Evolutionary conservation across 2,888 invertebrate species (phyloP), one percentile per base, ranked within the genome.

Genomic region (Eilema caniola): DNA sequence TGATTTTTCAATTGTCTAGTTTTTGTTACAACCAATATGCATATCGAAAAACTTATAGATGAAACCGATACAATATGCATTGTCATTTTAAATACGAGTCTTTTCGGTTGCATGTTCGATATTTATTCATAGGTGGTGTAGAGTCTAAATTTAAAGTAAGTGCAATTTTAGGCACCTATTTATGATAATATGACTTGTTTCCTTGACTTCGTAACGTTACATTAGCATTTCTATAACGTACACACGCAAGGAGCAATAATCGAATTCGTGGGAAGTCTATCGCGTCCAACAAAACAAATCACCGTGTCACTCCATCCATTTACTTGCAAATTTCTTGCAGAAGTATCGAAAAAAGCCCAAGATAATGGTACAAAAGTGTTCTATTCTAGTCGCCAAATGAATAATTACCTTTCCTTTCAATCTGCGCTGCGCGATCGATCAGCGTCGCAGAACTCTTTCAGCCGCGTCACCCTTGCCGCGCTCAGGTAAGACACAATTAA

Each of bases 401-500:
- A 95, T 95, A 95, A 95, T 95, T 93, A 93, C 95, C 94, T 93
- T 93, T 94, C 95, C 94, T 95, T 95, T 95, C 95, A 95, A 95
- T 95, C 95, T 91, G 90, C 91, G 89, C 90, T 86, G 86, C 82
- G 89, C 92, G 90, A 95, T 95, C 95, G 93, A 94, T 95, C 95
- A 92, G 93, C 92, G 95, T 94, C 94, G 90, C 88, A 84, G 92
- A 95, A 95, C 95, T 95, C 95, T 95, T 95, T 95, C 94, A 95
- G 93, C 81, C 88, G 84, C 92, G 90, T 92, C 94, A 93, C 95
- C 94, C 94, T 92, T 91, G 90, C 92, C 90, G 91, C 89, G 89
- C 89, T 89, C 95, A 95, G 95, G 95, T 95, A 95, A 92, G 89
- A 87, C 87, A 92, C 95, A 95, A 95, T 95, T 95, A 95, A 95